These are phyloP conservation scores for mouse (Mus musculus) DNA, from an alignment of 2,113 vertebrate species.

Conservation along the genomic window DNA sequence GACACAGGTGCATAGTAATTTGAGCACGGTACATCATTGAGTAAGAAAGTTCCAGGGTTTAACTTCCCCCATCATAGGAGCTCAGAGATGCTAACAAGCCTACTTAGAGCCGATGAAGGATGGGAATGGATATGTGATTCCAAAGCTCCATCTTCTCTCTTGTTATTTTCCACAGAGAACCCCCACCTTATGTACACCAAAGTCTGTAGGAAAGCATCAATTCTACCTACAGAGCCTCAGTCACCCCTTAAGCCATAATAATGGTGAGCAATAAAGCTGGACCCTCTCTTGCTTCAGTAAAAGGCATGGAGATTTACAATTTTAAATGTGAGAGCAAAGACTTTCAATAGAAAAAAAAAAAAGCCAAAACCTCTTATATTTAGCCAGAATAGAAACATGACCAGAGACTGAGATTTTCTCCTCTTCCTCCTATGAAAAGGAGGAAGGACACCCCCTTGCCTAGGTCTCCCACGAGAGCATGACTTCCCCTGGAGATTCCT, in stretches of 20 bases:
- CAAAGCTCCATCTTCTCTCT: not conserved
- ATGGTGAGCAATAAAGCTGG: not conserved
- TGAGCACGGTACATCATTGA: not conserved
- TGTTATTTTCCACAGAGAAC: not conserved
- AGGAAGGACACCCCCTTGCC: not conserved
- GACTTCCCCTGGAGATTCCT: slow-evolving; percentile 28
- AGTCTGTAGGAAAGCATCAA: not conserved
- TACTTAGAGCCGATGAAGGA: not conserved
- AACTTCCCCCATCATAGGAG: not conserved
- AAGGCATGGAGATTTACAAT: slow-evolving; percentile 66
- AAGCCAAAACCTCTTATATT: not conserved
- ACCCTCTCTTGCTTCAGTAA: slow-evolving; percentile 49
- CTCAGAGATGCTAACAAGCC: not conserved
- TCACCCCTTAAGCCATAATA: not conserved
- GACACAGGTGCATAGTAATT: not conserved
- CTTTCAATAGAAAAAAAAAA: not conserved
- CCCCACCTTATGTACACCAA: not conserved
- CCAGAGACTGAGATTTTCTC: not conserved
- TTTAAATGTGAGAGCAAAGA: slow-evolving; percentile 65
- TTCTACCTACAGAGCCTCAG: not conserved
- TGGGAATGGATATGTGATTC: not conserved
- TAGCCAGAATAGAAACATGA: slow-evolving; percentile 9
- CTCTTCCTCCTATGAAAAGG: not conserved
- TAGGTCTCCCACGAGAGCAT: not conserved
- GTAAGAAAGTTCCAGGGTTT: not conserved